A percentile compares a stretch with the other conserved stretches of the same genome.
Evolutionary conservation across 2,113 vertebrate genomes (phyloP).

Genomic region (Thamnophis sirtalis): DNA sequence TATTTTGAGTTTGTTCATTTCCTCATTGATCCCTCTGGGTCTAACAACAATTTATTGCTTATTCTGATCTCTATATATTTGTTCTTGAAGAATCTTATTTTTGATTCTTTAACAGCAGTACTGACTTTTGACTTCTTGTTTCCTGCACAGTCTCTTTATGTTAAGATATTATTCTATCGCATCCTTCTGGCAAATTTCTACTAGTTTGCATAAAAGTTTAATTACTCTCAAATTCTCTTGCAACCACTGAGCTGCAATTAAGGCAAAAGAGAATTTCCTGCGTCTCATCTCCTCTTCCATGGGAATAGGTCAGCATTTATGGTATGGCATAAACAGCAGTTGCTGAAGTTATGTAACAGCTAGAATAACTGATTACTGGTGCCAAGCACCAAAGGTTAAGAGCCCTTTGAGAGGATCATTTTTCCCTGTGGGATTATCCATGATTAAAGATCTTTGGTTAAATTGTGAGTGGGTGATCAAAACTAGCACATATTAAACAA

Average conservation of each 20-base stretch:
- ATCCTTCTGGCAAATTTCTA: background rate
- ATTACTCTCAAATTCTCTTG: background rate
- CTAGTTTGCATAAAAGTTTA: background rate
- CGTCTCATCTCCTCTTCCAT: background rate
- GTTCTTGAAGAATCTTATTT: background rate
- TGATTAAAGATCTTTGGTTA: background rate
- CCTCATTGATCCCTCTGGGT: background rate
- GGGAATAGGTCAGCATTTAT: background rate
- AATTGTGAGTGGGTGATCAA: background rate
- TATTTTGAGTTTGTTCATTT: background rate
- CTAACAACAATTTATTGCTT: background rate
- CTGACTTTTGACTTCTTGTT: background rate
- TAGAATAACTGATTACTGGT: background rate
- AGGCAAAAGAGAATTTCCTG: background rate
- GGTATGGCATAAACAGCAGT: background rate
- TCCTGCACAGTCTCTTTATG: background rate
- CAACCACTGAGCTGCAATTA: background rate
- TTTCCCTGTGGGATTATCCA: background rate
- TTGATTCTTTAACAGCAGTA: background rate
- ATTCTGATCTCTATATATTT: background rate
- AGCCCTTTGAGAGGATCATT: background rate
- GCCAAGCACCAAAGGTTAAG: background rate
- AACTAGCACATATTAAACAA: background rate
- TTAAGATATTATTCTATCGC: background rate
- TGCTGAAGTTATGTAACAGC: background rate